These are phyloP conservation scores for Sebastes goodei DNA, from an alignment of 2,797 vertebrate species.

Conservation along the genomic window DNA sequence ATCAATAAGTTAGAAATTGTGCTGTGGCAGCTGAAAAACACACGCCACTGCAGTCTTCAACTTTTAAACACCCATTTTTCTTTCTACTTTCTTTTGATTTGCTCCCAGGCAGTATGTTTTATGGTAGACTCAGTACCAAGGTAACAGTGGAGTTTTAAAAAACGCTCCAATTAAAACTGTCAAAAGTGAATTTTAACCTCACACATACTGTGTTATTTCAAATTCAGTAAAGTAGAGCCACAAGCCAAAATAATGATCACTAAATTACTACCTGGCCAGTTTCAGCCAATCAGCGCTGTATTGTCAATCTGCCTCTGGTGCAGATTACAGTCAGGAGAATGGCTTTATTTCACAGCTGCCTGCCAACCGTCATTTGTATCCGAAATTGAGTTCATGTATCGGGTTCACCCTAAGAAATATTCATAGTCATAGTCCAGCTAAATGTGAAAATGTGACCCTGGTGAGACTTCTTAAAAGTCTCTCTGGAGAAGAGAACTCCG, in stretches of 20 bases:
- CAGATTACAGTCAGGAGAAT: constrained; percentile 50
- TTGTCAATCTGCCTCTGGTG: constrained; percentile 18
- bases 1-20: constrained; percentile 4
- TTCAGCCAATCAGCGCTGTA: constrained; percentile 42
- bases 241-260: background rate
- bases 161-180: background rate
- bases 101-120: background rate
- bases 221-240: background rate
- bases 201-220: constrained; percentile 2
- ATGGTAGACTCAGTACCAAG: background rate
- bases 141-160: background rate
- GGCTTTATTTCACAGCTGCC: constrained; percentile 20
- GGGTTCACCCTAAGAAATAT: background rate
- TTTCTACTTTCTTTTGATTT: background rate
- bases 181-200: constrained; percentile 2
- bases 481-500: background rate
- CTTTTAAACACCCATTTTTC: background rate
- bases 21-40: background rate
- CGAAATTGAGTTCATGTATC: background rate
- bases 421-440: background rate
- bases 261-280: constrained; percentile 26
- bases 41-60: background rate
- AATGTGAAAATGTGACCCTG: background rate
- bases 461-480: background rate
- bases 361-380: background rate